These are phyloP conservation scores for Acridotheres tristis DNA, from an alignment of 2,797 vertebrate species.

Conservation along the genomic window DNA sequence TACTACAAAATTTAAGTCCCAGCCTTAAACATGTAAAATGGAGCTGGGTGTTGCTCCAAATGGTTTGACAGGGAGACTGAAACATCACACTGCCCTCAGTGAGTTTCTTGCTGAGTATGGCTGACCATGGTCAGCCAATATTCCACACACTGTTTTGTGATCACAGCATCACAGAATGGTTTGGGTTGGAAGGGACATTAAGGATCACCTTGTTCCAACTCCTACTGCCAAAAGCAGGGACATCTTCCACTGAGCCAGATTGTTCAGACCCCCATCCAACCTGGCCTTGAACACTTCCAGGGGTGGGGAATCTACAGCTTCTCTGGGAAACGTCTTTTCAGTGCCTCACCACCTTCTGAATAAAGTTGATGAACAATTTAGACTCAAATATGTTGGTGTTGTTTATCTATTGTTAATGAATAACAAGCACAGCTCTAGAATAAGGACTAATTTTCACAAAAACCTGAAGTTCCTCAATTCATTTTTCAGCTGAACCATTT, in stretches of 20 bases:
- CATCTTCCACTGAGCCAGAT: background rate
- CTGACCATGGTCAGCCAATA: background rate
- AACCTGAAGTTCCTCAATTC: background rate
- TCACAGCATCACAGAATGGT: background rate
- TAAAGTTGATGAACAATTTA: background rate
- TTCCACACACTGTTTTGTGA: background rate
- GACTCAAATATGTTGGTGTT: background rate
- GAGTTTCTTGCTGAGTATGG: background rate
- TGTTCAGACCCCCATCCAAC: background rate
- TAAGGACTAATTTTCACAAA: background rate
- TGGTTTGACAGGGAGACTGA: background rate
- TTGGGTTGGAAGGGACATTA: background rate
- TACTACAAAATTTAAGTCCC: background rate
- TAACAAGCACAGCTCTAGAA: background rate
- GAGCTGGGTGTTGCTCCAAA: background rate
- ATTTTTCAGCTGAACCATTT: background rate
- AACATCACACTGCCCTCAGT: accelerated
- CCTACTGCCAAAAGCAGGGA: background rate
- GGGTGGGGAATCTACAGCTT: background rate
- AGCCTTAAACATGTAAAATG: background rate
- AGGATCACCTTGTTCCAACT: background rate
- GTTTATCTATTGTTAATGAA: background rate
- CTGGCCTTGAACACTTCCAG: background rate
- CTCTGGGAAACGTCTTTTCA: background rate
- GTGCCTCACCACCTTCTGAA: background rate